These are phyloP conservation scores for Luidia sarsii DNA, from an alignment of 53 echinoderm and acorn worm species.

Conservation along the genomic window DNA sequence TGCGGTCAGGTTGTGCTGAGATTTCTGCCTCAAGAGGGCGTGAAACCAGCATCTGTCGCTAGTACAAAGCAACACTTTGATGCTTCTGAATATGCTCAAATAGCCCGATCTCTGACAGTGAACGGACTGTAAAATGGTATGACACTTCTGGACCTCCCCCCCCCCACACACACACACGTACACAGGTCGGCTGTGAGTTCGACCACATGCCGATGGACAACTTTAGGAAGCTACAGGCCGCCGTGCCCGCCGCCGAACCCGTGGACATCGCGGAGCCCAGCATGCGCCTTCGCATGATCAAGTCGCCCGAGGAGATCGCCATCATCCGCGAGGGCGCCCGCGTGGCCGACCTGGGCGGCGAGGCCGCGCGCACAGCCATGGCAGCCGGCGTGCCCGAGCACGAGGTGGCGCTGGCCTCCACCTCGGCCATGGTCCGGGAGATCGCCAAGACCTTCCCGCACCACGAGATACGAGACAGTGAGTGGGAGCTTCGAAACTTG, in stretches of 20 bases:
- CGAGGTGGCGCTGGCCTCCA: conserved; percentile 70
- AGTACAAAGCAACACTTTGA: no score
- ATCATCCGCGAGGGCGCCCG: conserved; percentile 77
- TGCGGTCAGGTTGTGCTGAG: no score
- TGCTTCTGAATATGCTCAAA: no score
- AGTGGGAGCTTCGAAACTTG: no score
- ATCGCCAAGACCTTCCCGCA: conserved; percentile 76
- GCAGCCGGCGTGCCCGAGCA: conserved; percentile 76
- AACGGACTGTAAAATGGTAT: no score
- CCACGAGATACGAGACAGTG: conserved; percentile 80
- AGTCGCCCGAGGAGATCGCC: conserved; percentile 86
- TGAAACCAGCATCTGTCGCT: no score
- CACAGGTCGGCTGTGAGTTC: conserved; percentile 61
- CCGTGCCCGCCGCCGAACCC: conserved; percentile 49
- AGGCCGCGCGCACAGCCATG: conserved; percentile 70
- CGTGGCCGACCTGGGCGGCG: conserved; percentile 78
- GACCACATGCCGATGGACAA: conserved; percentile 66
- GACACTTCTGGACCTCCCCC: no score
- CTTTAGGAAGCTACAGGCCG: conserved; percentile 58
- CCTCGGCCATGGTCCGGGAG: conserved; percentile 81
- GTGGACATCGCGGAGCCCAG: conserved; percentile 78
- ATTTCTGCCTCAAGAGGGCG: no score
- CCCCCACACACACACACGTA: no score
- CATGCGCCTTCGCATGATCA: conserved; percentile 83
- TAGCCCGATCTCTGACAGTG: no score